Conservation (phyloP, 2,797 vertebrate species). For the Nyctalus aviator region DNA sequence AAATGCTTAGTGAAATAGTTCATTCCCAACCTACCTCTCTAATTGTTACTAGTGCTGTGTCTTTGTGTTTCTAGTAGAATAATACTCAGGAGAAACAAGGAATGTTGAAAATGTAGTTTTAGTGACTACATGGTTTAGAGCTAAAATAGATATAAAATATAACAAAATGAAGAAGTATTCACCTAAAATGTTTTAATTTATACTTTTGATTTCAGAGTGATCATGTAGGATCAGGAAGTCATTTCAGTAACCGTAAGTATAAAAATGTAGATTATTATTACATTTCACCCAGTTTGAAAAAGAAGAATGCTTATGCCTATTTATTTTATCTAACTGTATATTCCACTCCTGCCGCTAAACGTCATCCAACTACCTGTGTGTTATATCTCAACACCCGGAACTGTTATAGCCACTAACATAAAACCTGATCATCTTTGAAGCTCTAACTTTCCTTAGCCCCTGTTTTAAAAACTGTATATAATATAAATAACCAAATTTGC, state of each 20-base stretch:
- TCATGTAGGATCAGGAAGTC: conserved; percentile 81
- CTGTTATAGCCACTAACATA: not conserved
- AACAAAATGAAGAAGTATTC: conserved; percentile 19
- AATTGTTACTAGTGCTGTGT: not conserved
- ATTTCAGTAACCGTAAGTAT: conserved; percentile 85
- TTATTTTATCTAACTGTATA: not conserved
- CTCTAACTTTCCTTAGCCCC: not conserved
- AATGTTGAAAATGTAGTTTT: conserved; percentile 57
- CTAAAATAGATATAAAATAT: conserved; percentile 29
- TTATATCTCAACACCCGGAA: not conserved
- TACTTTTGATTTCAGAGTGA: conserved; percentile 84
- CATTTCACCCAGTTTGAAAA: not conserved
- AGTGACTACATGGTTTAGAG: not conserved
- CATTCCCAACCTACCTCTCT: not conserved
- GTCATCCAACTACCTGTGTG: not conserved
- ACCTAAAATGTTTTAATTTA: conserved; percentile 30
- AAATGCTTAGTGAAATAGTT: conserved; percentile 39
- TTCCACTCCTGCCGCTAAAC: not conserved
- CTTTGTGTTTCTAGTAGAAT: conserved; percentile 14
- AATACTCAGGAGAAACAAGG: conserved; percentile 17
- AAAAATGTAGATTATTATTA: not conserved
- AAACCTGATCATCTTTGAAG: not conserved
- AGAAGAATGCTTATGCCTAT: not conserved
- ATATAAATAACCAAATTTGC: not conserved
- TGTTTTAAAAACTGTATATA: not conserved